Percentiles rank a stretch among this genome's conserved stretches.
These are phyloP conservation scores for Heliothis virescens DNA, from an alignment of 1,140 invertebrate species.

Conservation along the genomic window DNA sequence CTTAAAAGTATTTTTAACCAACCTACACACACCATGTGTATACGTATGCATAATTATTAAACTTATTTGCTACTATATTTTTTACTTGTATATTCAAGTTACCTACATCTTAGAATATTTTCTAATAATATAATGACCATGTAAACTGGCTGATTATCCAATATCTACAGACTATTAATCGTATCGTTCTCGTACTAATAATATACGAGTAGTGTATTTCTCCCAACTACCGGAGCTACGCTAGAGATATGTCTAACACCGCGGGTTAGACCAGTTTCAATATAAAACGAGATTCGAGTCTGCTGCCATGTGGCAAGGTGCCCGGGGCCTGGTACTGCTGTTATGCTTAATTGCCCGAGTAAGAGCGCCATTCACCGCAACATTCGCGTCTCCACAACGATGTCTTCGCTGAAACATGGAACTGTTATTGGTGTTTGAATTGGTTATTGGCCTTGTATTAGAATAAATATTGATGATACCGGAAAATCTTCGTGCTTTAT, in stretches of 20 bases:
- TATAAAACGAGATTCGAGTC: constrained; percentile 60
- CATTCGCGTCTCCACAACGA: constrained; percentile 57
- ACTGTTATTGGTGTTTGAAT: constrained; percentile 53
- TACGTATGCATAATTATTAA: too few relatives aligned
- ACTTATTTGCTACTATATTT: too few relatives aligned
- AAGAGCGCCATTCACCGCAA: constrained; percentile 60
- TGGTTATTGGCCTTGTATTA: constrained; percentile 35
- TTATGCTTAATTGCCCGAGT: constrained; percentile 67
- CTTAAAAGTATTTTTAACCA: too few relatives aligned
- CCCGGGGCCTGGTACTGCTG: constrained; percentile 60
- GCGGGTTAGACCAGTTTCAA: constrained; percentile 51
- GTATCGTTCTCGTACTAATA: constrained; percentile 18
- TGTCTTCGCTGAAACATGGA: constrained; percentile 61
- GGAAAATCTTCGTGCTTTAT: constrained; percentile 6
- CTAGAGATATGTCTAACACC: constrained; percentile 47
- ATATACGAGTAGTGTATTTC: constrained; percentile 28
- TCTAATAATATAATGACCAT: not conserved
- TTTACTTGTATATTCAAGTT: not conserved
- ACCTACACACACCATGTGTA: too few relatives aligned
- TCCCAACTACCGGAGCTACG: constrained; percentile 16
- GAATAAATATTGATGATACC: constrained; percentile 31
- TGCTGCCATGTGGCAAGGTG: constrained; percentile 71
- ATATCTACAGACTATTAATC: constrained; percentile 11
- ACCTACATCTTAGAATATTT: not conserved
- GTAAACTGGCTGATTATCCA: not conserved